Base-by-base conservation (phyloP, 2,888 invertebrate genomes). In the Sabatieria punctata region DNA sequence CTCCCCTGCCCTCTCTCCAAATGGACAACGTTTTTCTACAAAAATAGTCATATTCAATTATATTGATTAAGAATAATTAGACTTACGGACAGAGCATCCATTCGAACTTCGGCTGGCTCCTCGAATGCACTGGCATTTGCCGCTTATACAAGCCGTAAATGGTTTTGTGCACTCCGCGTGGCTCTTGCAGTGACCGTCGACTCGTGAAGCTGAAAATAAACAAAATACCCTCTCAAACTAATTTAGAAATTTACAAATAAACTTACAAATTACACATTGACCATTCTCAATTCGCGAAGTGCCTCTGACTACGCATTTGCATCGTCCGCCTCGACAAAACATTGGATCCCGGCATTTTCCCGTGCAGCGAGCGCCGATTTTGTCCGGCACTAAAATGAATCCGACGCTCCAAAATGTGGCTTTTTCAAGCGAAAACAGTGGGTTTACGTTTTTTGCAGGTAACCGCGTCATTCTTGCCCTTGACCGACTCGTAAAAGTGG, bases 151-250 rank as follows among this genome's bases (percentile, higher is more conserved):
- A 8, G 41, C 41, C 26, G 41, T 25, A 15, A 41, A 41, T 2
- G 41, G 41, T 15, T 15, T 6, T 18, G 8, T 15, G 41, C 41
- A 41, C 15, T 41, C 41, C 27, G 41, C 26, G 41, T 41, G 41
- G 19, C 41, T 13, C 4, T 4, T 22, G 40, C 40, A 40, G 4
- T 19, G 22, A 21, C 15, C 22, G 25, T 21, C 23, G 6, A 40
- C 15, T 8, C n/a, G n/a, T n/a, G n/a, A n/a, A n/a, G n/a, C n/a
- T n/a, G n/a, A n/a, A n/a, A n/a, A n/a, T n/a, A n/a, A n/a, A n/a
- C n/a, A n/a, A n/a, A n/a, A n/a, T n/a, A n/a, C n/a, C n/a, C n/a
- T n/a, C n/a, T n/a, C n/a, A n/a, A n/a, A n/a, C n/a, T n/a, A n/a
- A n/a, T n/a, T n/a, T n/a, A n/a, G n/a, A n/a, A n/a, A n/a, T n/a